Base-by-base conservation (phyloP, 2,888 invertebrate species). In the Drosophila paracracens region DNA sequence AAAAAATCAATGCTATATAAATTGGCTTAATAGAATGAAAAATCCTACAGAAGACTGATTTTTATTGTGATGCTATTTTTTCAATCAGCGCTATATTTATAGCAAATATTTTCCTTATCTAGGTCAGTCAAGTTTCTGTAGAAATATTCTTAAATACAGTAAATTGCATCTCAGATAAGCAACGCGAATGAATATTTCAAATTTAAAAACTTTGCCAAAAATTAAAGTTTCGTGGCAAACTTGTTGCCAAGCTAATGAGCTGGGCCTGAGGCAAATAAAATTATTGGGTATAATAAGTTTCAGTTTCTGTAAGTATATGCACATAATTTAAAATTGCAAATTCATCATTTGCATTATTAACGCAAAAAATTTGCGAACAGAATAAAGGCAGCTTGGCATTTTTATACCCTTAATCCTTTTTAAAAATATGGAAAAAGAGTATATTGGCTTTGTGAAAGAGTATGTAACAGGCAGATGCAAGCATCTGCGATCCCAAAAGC, bases 121-220 rank as follows among this genome's bases (percentile, higher is more conserved):
- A 40, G 58, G 78, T 51, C 58, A 59, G 27, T 71, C 31, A 21
- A 61, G 52, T 36, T 25, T 58, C 10, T 38, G 16, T n/a, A 2
- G 16, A 29, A 46, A n/a, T 33, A 25, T 40, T 27, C 33, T 46
- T 31, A 50, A 18, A 46, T 40, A 25, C 16, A 57, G 8, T 53
- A 29, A 25, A 33, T 33, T 27, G 33, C 35, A 52, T 60, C 50
- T 48, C 38, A 40, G 21, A 8, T 38, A 57, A 46, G 35, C 50
- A 21, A 11, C 29, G 8, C 33, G 18, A 25, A 16, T 38, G 13
- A 29, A 27, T 33, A 43, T 18, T 38, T 11, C 13, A 31, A 50
- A 4, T n/a, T 35, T 38, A 18, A 21, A 35, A 57, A 46, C 43
- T 31, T 57, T 57, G 4, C 6, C 13, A 29, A 31, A 40, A 29